These are phyloP conservation scores for Ardeotis arabs DNA, from an alignment of 2,113 vertebrate genomes.

Conservation along the genomic window DNA sequence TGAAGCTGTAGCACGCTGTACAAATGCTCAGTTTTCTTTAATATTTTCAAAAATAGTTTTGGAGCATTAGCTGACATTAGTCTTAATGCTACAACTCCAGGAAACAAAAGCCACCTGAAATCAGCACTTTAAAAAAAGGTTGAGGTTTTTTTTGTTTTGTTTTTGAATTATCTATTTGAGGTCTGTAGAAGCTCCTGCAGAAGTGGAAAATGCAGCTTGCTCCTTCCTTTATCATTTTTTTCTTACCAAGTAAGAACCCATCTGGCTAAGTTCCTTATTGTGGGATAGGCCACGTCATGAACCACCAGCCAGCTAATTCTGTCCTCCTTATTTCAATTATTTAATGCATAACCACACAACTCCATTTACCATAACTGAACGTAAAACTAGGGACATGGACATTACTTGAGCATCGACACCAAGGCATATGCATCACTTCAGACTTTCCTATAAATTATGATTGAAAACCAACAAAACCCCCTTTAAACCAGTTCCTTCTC, in stretches of 20 bases:
- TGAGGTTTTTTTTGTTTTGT: too few species aligned
- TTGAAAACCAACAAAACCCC: constrained; percentile 9
- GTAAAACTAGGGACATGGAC: constrained; percentile 30
- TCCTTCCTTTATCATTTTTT: background rate
- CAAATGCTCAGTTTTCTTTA: background rate
- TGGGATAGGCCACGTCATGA: constrained; percentile 39
- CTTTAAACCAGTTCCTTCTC: constrained; percentile 26
- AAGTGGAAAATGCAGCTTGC: constrained; percentile 20
- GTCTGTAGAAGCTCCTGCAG: constrained; percentile 55
- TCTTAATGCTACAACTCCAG: constrained; percentile 52
- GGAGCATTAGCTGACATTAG: constrained; percentile 46
- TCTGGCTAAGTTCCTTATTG: constrained; percentile 12
- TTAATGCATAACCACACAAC: constrained; percentile 42
- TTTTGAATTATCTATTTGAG: constrained; percentile 41
- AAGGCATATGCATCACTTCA: background rate
- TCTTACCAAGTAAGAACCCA: constrained; percentile 23
- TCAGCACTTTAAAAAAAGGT: constrained; percentile 38
- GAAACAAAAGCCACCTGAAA: constrained; percentile 66
- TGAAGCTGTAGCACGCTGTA: background rate
- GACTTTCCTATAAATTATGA: constrained; percentile 36
- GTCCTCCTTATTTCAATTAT: constrained; percentile 24
- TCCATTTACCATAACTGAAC: constrained; percentile 20
- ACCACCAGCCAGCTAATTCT: constrained; percentile 35
- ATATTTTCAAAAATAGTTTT: constrained; percentile 3
- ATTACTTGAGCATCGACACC: constrained; percentile 34